These are phyloP conservation scores for Eleutherodactylus coqui DNA, from an alignment of 2,797 vertebrate species.

Conservation along the genomic window DNA sequence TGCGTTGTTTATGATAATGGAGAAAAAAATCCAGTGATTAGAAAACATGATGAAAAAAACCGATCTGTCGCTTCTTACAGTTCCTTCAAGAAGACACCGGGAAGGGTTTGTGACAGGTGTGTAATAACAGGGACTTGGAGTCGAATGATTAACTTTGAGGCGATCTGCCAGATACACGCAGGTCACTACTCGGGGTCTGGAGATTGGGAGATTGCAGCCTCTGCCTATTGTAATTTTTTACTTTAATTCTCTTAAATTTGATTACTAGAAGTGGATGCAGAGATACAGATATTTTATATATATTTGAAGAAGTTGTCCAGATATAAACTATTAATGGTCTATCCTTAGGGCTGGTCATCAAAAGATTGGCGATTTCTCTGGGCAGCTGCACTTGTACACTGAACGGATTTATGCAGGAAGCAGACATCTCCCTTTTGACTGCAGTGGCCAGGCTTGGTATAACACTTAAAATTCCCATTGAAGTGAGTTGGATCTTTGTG, in stretches of 20 bases:
- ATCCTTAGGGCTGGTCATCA: too few relatives aligned
- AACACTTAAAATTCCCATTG: too few relatives aligned
- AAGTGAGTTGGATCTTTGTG: too few relatives aligned
- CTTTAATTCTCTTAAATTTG: not conserved
- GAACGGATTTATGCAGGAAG: too few relatives aligned
- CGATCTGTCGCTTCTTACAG: conserved; percentile 14
- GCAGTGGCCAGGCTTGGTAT: too few relatives aligned
- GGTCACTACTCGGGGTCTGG: not conserved
- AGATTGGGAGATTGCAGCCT: not conserved
- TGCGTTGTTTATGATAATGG: conserved; percentile 54
- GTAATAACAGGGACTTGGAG: conserved; percentile 39
- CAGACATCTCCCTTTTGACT: too few relatives aligned
- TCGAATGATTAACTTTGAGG: not conserved
- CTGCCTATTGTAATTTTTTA: not conserved
- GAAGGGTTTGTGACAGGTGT: conserved; percentile 48
- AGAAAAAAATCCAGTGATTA: conserved; percentile 57
- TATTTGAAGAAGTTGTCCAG: too few relatives aligned
- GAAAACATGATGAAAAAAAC: conserved; percentile 51
- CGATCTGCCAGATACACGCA: not conserved
- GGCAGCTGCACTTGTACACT: too few relatives aligned
- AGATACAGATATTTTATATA: not conserved
- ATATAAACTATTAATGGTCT: too few relatives aligned
- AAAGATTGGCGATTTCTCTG: too few relatives aligned
- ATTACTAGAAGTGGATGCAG: not conserved
- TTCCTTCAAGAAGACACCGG: not conserved